These are phyloP conservation scores for Spodoptera littoralis DNA, from an alignment of 2,888 invertebrate species.

Conservation along the genomic window DNA sequence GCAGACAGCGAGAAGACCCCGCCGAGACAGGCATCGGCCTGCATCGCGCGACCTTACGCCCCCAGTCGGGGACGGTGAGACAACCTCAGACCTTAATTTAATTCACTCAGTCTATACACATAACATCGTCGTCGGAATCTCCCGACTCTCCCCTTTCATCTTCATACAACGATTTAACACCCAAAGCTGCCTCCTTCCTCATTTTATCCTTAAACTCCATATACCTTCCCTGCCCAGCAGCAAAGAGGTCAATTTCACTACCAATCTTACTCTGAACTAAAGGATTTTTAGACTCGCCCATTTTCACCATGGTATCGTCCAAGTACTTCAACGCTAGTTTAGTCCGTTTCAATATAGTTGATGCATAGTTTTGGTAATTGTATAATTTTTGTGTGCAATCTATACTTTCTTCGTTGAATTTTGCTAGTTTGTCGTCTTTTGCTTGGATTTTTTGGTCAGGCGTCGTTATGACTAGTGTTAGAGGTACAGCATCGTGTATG, in stretches of 20 bases:
- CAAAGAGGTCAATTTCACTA: conserved; percentile 73
- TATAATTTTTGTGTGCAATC: conserved; percentile 17
- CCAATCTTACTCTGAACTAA: conserved; percentile 66
- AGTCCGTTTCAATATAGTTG: conserved; percentile 69
- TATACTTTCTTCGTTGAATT: conserved; percentile 60
- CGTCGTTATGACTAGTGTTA: conserved; percentile 71
- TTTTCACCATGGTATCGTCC: conserved; percentile 73
- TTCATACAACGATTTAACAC: conserved; percentile 52
- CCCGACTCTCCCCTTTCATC: conserved; percentile 1
- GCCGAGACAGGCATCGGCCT: too few relatives aligned
- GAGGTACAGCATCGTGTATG: conserved; percentile 76
- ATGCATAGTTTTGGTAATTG: conserved; percentile 62
- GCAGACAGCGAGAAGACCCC: too few relatives aligned
- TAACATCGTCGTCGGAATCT: conserved; percentile 43
- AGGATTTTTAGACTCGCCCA: conserved; percentile 71
- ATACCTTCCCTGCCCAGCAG: conserved; percentile 64
- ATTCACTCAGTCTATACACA: conserved; percentile 56
- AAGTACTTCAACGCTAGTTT: conserved; percentile 69
- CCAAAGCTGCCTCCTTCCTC: conserved; percentile 61
- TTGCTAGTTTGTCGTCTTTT: conserved; percentile 55
- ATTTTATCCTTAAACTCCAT: conserved; percentile 68
- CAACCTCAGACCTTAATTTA: too few relatives aligned
- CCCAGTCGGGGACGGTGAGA: too few relatives aligned
- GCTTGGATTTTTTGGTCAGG: conserved; percentile 64
- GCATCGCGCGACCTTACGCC: too few relatives aligned